Evolutionary conservation across 1,140 invertebrate genomes (phyloP), one percentile per base, ranked within the genome.

Genomic region (Drosophila ironensis): DNA sequence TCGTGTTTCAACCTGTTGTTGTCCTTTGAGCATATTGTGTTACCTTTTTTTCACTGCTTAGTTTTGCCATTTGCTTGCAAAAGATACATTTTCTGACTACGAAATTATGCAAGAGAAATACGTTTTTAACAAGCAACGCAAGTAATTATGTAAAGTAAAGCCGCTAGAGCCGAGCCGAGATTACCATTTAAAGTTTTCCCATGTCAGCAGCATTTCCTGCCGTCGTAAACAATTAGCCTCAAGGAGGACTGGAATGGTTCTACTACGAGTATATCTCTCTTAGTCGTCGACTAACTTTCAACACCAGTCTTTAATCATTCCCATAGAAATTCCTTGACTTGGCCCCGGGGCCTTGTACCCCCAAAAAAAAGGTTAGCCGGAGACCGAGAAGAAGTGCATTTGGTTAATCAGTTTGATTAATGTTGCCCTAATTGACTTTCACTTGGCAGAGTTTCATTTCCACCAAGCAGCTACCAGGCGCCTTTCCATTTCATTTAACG

Each of bases 371-470:
- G 38, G 52, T 47, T 54, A 19, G 33, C 50, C 2, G 14, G 24
- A 38, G 17, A 33, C 28, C 11, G 24, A 38, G 17, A 33, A 24
- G 24, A 53, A 52, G 50, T 78, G 74, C 69, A 64, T 69, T 76
- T 68, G 37, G 74, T 64, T 64, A 54, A 53, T 61, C 60, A 67
- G 38, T 64, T 80, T 86, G 80, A 86, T 87, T 87, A 81, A 87
- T 86, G 82, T 68, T 81, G 60, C 71, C 60, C 78, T 87, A 72
- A 86, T 86, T 87, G 80, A 87, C 80, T 86, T 86, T 86, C 81
- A 72, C 80, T 87, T 47, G 25, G 45, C 17, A 44, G 40, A 53
- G 25, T 38, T 20, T 14, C 41, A 19, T 52, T 42, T 52, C 33
- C 22, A 24, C 51, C 1, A 8, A 27, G 5, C 25, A 5, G 25